Evolutionary conservation across 2,888 invertebrate species (phyloP), one percentile per base, ranked within the genome.

Genomic region (Notodonta ziczac): DNA sequence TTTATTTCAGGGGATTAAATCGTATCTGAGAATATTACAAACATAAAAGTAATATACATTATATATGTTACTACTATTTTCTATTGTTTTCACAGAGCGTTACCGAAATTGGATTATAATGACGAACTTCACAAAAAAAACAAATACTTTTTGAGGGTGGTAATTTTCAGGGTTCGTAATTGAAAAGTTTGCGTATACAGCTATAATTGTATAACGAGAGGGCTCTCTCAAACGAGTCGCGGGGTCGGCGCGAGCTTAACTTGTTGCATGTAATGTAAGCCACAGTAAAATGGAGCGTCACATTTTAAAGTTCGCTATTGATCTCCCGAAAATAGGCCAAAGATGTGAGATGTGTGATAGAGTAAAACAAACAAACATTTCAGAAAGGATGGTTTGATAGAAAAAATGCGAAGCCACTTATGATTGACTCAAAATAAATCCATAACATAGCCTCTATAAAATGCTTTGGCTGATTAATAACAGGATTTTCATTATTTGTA

Each of bases 261-360:
- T 88, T 88, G 88, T 88, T 88, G 88, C 88, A 79, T 66, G 67
- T 75, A 75, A 75, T 74, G 68, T 72, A 74, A 70, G 63, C 61
- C 64, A 59, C 54, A 66, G 62, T 67, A 70, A 72, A 72, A 71
- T 69, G 73, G 67, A 65, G 62, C 60, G 60, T 68, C 65, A 69
- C 59, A 59, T 69, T 69, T 67, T 59, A 66, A 62, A 7, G 54
- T 66, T 58, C 62, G 54, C 63, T 63, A 53, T 9, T 42, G 8
- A 54, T 60, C 73, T 56, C 50, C 16, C 50, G 42, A 62, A 59
- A 44, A 42, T 16, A 44, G 56, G 56, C 56, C 56, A 56, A 14
- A 6, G 7, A 1, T 55, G 54, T 35, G 40, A 55, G 13, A 35
- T 12, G 24, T 24, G 7, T 35, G 35, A 51, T 5, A n/a, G 14